These are phyloP conservation scores for Solenopsis fugax DNA, from an alignment of 1,140 invertebrate genomes.

Conservation along the genomic window DNA sequence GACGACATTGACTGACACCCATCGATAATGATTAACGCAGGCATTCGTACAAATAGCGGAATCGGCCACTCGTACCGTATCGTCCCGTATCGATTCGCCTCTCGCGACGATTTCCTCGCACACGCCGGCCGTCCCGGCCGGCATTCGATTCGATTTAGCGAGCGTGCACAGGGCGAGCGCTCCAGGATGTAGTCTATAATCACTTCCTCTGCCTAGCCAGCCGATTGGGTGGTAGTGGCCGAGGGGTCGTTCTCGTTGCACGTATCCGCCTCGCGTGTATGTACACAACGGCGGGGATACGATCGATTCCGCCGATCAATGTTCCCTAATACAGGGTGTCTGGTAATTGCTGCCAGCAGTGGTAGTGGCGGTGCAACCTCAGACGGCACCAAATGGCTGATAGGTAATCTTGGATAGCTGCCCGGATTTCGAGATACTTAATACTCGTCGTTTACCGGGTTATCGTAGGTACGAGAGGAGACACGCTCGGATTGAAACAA, in stretches of 20 bases:
- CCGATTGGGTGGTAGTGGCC: slow-evolving; percentile 72
- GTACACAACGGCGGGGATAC: slow-evolving; percentile 66
- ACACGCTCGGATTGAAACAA: neutral
- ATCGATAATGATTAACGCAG: slow-evolving; percentile 26
- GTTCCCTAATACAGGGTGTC: slow-evolving; percentile 69
- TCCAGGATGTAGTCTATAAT: slow-evolving; percentile 79
- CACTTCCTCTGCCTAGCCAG: slow-evolving; percentile 76
- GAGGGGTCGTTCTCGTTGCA: slow-evolving; percentile 72
- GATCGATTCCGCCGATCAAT: slow-evolving; percentile 75
- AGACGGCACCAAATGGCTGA: slow-evolving; percentile 47
- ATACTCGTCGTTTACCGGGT: neutral
- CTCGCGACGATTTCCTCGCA: slow-evolving; percentile 59
- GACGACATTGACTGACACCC: slow-evolving; percentile 26
- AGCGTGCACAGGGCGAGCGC: slow-evolving; percentile 67
- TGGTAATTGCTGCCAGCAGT: slow-evolving; percentile 47
- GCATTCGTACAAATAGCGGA: slow-evolving; percentile 37
- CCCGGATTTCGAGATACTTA: slow-evolving; percentile 27
- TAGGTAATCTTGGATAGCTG: slow-evolving; percentile 27
- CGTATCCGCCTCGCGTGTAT: slow-evolving; percentile 72
- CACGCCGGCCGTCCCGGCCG: slow-evolving; percentile 51
- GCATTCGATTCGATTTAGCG: slow-evolving; percentile 74
- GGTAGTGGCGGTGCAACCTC: slow-evolving; percentile 11
- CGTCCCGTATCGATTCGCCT: slow-evolving; percentile 41
- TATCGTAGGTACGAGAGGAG: neutral
- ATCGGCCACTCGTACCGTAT: neutral